Percentiles rank a stretch among this genome's conserved stretches.
Conservation (phyloP, 2,888 invertebrate genomes). For the Volucella inanis region DNA sequence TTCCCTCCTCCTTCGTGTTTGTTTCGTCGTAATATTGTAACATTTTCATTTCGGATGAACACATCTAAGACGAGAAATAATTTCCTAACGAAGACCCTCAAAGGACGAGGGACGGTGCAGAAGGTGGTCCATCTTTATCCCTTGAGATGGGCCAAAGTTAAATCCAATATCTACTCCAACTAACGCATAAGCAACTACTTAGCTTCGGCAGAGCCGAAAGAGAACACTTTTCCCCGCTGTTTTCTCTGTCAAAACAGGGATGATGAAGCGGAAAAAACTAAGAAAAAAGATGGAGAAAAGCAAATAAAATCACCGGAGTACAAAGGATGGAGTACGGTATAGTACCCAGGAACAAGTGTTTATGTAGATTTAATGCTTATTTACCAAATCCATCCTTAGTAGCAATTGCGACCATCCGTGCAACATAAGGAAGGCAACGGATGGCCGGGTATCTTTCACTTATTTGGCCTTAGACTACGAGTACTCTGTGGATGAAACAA, state of each 20-base stretch:
- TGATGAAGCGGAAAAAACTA: background rate
- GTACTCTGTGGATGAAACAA: background rate
- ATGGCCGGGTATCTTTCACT: background rate
- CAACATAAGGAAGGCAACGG: conserved; percentile 34
- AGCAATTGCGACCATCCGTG: conserved; percentile 18
- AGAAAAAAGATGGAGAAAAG: conserved; percentile 2
- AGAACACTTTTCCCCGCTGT: background rate
- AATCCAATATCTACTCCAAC: conserved; percentile 23
- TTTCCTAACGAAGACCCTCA: conserved; percentile 9
- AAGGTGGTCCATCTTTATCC: conserved; percentile 3
- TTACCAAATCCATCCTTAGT: conserved; percentile 26
- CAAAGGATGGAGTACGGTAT: no score
- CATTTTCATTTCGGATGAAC: conserved; percentile 36
- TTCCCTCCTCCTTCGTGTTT: background rate
- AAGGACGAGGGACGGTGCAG: background rate
- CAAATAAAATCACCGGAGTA: conserved; percentile 13
- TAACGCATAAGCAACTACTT: conserved; percentile 17
- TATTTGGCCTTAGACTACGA: conserved; percentile 1
- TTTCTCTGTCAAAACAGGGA: background rate
- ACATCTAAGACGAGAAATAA: conserved; percentile 43
- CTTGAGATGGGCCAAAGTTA: background rate
- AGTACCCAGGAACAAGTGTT: conserved; percentile 20
- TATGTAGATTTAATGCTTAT: conserved; percentile 47
- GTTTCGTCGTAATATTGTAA: background rate
- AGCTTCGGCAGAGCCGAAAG: background rate